Base-by-base conservation (phyloP, 2,888 invertebrate species). In the Diaphora mendica region DNA sequence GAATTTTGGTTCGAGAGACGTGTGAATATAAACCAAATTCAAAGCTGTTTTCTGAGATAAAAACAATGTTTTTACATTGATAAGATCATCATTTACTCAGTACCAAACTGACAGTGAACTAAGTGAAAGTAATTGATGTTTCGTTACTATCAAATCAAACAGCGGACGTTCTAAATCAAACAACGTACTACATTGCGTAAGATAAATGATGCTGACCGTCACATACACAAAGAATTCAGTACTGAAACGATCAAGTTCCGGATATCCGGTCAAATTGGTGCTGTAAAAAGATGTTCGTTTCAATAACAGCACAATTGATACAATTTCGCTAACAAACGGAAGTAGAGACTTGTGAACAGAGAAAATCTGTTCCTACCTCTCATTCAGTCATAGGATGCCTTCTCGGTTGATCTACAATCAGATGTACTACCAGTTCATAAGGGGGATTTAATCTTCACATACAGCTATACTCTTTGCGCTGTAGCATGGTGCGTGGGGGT, bases 241-340 rank as follows among this genome's bases (percentile, higher is more conserved):
- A 55, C 68, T 68, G 39, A 68, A 73, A 62, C 64, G 78, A 81
- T 77, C 77, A 71, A 72, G 75, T 73, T 15, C 74, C 79, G 80
- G 78, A 78, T 74, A 74, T 71, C 76, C 77, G 79, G 76, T 75
- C 69, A 74, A 84, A 78, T 80, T 81, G 84, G 77, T 30, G 67
- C 51, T 64, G 73, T 75, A 70, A 80, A 82, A 78, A 80, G 84
- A 77, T 64, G 66, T 72, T 35, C 68, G 67, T 71, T 76, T 71
- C 77, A 77, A 76, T 79, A 77, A 75, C 65, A 44, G 55, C 7
- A 65, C 70, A 65, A 77, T 71, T 76, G 81, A 77, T 81, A 77
- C 77, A 72, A 33, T 51, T 62, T 71, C 71, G 68, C 70, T 83
- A 80, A 82, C 77, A 78, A 80, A 82, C 55, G 51, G 33, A 33